Percentiles rank a stretch among this genome's conserved stretches.
phyloP scores from a whole-genome alignment of 2,888 invertebrate genomes.

The Salticus scenicus region DNA sequence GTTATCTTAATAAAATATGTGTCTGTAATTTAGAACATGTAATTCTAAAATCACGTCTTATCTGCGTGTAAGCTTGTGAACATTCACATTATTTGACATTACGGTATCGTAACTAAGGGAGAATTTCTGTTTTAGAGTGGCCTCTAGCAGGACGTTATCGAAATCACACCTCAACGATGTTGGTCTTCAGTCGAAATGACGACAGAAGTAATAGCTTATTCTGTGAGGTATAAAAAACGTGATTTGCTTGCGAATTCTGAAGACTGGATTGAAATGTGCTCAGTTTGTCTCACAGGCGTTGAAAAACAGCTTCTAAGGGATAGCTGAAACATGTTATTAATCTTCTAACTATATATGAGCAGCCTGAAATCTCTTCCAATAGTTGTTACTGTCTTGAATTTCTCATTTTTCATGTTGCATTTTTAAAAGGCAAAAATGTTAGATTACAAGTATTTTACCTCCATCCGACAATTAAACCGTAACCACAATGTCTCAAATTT shows the following conservation, averaged over 20 bases:
- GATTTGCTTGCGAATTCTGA: background rate
- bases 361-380: too few relatives aligned
- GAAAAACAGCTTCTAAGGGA: background rate
- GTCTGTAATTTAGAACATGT: background rate
- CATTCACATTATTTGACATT: background rate
- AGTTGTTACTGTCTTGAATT: too few relatives aligned
- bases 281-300: too few relatives aligned
- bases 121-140: background rate
- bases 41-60: background rate
- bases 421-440: too few relatives aligned
- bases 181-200: background rate
- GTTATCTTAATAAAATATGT: background rate
- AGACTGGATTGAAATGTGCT: background rate
- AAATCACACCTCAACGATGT: background rate
- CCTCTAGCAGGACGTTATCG: background rate
- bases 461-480: too few relatives aligned
- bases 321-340: background rate
- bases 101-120: background rate
- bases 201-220: background rate
- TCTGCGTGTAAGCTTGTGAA: background rate
- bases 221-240: background rate
- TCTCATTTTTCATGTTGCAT: too few relatives aligned
- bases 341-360: too few relatives aligned
- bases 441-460: too few relatives aligned
- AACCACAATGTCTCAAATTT: too few relatives aligned